Conservation (phyloP, 37 sponge, comb jelly and placozoan species). For the Axinella damicornis region DNA sequence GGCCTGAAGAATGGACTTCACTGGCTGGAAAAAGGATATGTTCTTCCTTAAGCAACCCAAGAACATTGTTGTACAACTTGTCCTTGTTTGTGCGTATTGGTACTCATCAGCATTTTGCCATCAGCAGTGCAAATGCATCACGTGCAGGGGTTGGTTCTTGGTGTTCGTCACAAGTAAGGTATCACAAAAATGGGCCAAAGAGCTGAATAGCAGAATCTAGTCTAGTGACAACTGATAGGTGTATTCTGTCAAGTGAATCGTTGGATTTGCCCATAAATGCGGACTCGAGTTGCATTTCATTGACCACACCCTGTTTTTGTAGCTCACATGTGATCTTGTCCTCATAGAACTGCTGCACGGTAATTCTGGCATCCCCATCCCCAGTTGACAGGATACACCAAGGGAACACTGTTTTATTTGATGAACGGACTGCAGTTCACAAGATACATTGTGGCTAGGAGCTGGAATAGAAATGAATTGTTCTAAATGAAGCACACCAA, state of each 20-base stretch:
- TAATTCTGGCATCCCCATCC: slow-evolving; percentile 7
- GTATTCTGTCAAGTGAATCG: slow-evolving; percentile 21
- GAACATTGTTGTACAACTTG: neutral
- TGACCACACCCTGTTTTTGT: neutral
- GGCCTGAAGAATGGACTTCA: too few relatives aligned
- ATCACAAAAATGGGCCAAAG: slow-evolving; percentile 15
- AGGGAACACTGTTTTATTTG: slow-evolving; percentile 16
- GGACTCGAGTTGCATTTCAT: neutral
- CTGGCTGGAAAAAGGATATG: neutral
- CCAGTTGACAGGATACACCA: slow-evolving; percentile 22
- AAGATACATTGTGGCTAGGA: slow-evolving; percentile 24
- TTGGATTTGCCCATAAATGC: slow-evolving; percentile 28
- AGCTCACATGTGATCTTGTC: neutral
- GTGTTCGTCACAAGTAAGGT: neutral
- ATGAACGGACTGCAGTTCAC: slow-evolving; percentile 17
- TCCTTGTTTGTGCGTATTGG: neutral
- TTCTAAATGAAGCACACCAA: slow-evolving; percentile 9
- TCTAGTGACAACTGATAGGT: neutral
- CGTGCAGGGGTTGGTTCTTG: neutral
- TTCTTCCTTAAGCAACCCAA: neutral
- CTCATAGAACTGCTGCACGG: slow-evolving; percentile 20
- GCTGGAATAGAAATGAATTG: neutral
- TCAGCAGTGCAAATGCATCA: too few relatives aligned
- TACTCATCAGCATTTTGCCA: too few relatives aligned
- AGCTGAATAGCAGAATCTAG: neutral